Evolutionary conservation across 2,797 vertebrate genomes (phyloP).

Genomic region (Esox lucius): DNA sequence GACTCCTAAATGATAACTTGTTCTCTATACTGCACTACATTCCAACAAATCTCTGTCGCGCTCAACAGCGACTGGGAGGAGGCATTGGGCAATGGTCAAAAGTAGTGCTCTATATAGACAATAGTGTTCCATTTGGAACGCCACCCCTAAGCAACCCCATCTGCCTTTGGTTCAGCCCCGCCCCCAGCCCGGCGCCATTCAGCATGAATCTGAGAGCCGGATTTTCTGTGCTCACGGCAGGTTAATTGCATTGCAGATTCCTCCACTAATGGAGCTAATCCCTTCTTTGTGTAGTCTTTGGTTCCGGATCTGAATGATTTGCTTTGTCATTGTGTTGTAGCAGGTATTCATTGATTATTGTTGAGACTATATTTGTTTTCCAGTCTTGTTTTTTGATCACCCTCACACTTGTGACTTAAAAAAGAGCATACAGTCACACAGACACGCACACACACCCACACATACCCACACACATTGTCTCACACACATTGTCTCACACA

Average conservation of each 20-base stretch:
- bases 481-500: no score
- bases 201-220: constrained; percentile 47
- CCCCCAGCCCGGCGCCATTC: constrained; percentile 22
- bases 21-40: background rate
- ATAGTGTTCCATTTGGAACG: background rate
- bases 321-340: constrained; percentile 37
- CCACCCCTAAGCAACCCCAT: background rate
- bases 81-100: background rate
- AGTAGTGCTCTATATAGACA: background rate
- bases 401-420: background rate
- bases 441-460: background rate
- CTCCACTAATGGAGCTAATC: constrained; percentile 57
- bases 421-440: background rate
- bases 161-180: constrained; percentile 7
- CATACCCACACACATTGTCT: background rate
- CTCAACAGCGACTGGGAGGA: background rate
- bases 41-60: background rate
- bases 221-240: constrained; percentile 45
- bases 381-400: constrained; percentile 14
- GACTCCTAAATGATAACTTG: background rate
- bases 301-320: constrained; percentile 44
- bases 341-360: constrained; percentile 48
- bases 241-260: constrained; percentile 53
- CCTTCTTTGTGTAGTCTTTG: constrained; percentile 44
- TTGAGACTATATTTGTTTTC: constrained; percentile 12